Conservation (phyloP, 1,140 invertebrate genomes). For the Plectrocnemia conspersa region DNA sequence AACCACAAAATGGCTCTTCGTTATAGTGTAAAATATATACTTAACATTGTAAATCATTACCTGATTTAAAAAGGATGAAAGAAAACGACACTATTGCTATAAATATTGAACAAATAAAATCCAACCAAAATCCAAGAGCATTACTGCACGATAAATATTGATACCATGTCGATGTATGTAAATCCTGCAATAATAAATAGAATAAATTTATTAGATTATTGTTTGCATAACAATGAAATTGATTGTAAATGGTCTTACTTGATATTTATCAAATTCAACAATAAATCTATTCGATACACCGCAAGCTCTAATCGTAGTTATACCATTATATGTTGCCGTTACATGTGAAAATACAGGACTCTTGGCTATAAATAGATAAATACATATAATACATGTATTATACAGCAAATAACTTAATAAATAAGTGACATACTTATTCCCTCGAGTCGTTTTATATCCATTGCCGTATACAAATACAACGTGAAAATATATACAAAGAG, state of each 20-base stretch:
- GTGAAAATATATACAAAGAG: slow-evolving; percentile 61
- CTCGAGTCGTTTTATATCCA: slow-evolving; percentile 72
- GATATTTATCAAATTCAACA: slow-evolving; percentile 55
- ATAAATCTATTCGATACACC: slow-evolving; percentile 57
- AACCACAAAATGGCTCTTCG: neutral
- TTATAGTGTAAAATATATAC: neutral
- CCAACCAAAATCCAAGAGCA: slow-evolving; percentile 76
- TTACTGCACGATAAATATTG: slow-evolving; percentile 72
- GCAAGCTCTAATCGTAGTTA: slow-evolving; percentile 70
- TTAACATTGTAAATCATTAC: slow-evolving; percentile 10
- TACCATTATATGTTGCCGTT: slow-evolving; percentile 64
- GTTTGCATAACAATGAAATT: neutral
- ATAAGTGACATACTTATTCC: slow-evolving; percentile 45
- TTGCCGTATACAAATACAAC: slow-evolving; percentile 67
- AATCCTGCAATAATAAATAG: slow-evolving; percentile 50
- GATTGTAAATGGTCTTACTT: slow-evolving; percentile 40
- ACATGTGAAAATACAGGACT: slow-evolving; percentile 77
- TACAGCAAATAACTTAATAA: too few relatives aligned
- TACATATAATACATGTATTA: too few relatives aligned
- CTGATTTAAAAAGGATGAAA: slow-evolving; percentile 22
- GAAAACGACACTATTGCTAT: slow-evolving; percentile 63
- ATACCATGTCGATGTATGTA: slow-evolving; percentile 71
- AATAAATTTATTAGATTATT: slow-evolving; percentile 5
- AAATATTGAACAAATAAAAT: slow-evolving; percentile 64
- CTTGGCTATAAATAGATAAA: slow-evolving; percentile 39